phyloP scores from a whole-genome alignment of 2,113 vertebrate species.

The Pipra filicauda region DNA sequence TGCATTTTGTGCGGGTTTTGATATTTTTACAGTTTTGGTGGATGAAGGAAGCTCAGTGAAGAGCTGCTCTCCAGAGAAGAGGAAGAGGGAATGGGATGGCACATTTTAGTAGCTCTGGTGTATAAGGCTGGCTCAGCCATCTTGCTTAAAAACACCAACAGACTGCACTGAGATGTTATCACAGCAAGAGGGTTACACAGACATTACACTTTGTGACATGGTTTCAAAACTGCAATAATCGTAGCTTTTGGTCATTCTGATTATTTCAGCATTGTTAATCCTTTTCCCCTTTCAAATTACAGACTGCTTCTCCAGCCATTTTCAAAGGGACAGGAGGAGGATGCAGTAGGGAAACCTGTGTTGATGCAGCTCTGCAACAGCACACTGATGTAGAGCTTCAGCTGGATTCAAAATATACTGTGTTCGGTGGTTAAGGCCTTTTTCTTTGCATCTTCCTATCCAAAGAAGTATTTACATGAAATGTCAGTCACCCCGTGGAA shows the following conservation, averaged over 20 bases:
- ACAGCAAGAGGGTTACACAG: background rate
- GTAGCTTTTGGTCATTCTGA: background rate
- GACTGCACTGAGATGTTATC: background rate
- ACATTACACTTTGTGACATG: background rate
- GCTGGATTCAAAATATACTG: background rate
- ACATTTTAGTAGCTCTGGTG: background rate
- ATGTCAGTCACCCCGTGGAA: constrained; percentile 40
- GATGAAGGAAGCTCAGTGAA: background rate
- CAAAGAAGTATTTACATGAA: constrained; percentile 47
- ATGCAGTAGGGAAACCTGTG: background rate
- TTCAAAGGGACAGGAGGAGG: background rate
- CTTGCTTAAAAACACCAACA: background rate
- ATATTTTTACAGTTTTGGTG: background rate
- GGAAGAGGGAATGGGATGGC: background rate
- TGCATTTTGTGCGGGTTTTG: background rate
- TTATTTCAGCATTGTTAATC: background rate
- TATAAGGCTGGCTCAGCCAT: background rate
- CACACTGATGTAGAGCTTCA: background rate
- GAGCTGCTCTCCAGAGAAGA: background rate
- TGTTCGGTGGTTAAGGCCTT: background rate
- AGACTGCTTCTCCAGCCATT: background rate
- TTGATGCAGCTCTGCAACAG: background rate
- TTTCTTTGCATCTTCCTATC: background rate
- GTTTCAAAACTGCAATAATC: background rate
- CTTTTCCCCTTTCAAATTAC: background rate